phyloP scores from a whole-genome alignment of 2,888 invertebrate species.

The Ommatoiulus sabulosus region DNA sequence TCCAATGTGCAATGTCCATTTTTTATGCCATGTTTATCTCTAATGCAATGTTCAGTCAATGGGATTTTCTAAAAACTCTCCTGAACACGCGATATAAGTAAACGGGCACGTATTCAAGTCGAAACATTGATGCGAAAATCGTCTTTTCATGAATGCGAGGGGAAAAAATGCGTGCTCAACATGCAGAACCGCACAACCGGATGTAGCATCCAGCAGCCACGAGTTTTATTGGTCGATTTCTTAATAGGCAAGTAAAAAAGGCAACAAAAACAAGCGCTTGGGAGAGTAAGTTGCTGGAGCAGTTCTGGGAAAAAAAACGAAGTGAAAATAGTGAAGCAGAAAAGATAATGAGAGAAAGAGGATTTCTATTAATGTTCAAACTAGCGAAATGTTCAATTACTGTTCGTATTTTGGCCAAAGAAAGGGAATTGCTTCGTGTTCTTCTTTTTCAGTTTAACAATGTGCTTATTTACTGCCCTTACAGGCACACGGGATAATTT shows the following conservation, averaged over 20 bases:
- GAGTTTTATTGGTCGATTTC: constrained; percentile 19
- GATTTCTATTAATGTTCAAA: neutral
- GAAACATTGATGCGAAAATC: constrained; percentile 39
- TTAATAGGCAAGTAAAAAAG: constrained; percentile 32
- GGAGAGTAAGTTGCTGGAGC: neutral
- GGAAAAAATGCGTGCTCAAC: constrained; percentile 38
- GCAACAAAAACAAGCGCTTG: neutral
- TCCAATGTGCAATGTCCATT: constrained; percentile 33
- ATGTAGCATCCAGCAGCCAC: constrained; percentile 24
- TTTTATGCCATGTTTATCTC: constrained; percentile 40
- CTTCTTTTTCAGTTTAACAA: neutral
- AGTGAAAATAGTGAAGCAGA: neutral
- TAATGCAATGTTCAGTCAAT: constrained; percentile 43
- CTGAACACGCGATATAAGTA: constrained; percentile 43
- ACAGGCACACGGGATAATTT: neutral
- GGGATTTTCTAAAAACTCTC: constrained; percentile 40
- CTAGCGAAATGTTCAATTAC: neutral
- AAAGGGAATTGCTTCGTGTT: neutral
- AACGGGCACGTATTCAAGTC: constrained; percentile 36
- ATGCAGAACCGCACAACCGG: constrained; percentile 40
- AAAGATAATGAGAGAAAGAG: constrained; percentile 39
- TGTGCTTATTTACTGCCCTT: neutral
- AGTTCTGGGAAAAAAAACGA: neutral
- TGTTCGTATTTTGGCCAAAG: neutral
- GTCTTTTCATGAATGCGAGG: constrained; percentile 27